phyloP scores from a whole-genome alignment of 2,888 invertebrate species.

The Mactromeris polynyma region DNA sequence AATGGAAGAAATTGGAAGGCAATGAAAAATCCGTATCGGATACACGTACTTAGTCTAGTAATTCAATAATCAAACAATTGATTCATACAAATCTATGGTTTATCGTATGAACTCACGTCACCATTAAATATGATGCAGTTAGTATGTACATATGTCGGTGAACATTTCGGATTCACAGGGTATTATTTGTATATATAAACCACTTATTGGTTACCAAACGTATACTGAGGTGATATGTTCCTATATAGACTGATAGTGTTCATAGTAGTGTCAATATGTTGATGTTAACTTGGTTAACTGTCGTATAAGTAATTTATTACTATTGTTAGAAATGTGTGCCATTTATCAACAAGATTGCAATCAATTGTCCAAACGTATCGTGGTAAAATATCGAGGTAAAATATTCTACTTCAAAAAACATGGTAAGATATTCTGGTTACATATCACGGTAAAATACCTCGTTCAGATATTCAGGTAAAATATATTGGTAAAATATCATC shows the following conservation, averaged over 20 bases:
- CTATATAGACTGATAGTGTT: background rate
- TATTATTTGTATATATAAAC: background rate
- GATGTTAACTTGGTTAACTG: background rate
- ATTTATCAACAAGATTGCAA: too few species aligned
- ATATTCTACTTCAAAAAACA: too few species aligned
- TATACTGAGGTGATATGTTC: background rate
- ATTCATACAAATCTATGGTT: background rate
- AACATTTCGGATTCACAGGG: constrained; percentile 15
- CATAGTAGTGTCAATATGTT: background rate
- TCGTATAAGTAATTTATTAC: background rate
- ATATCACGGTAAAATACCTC: too few species aligned
- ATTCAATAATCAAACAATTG: background rate
- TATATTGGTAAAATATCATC: too few species aligned
- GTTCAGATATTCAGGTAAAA: too few species aligned
- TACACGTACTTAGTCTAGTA: background rate
- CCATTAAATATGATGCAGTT: background rate
- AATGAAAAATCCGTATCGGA: background rate
- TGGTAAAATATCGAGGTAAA: too few species aligned
- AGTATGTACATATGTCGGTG: background rate
- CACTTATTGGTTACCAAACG: background rate
- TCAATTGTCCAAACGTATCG: too few species aligned
- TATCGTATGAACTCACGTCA: background rate
- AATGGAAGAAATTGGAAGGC: background rate
- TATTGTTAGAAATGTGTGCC: background rate
- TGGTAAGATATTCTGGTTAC: too few species aligned